phyloP scores from a whole-genome alignment of 2,113 vertebrate genomes.

The Synchiropus splendidus region DNA sequence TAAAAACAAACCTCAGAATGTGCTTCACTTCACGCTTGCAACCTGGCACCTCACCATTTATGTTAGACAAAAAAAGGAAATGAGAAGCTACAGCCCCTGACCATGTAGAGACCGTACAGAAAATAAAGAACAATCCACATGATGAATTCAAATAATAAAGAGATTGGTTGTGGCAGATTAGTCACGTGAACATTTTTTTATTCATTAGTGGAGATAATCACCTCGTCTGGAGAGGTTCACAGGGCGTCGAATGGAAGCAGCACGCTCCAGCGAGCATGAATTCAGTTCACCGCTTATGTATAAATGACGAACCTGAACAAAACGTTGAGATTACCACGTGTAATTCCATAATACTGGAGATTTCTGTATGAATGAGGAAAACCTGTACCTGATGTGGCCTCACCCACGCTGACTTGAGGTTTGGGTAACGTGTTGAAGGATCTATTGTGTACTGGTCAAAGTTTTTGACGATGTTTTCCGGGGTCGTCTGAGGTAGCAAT shows the following conservation, averaged over 20 bases:
- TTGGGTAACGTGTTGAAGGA: conserved; percentile 87
- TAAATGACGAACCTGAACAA: conserved; percentile 79
- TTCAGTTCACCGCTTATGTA: conserved; percentile 80
- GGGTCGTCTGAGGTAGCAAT: conserved; percentile 89
- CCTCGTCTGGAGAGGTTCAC: conserved; percentile 78
- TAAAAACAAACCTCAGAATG: conserved; percentile 26
- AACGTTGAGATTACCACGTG: background rate
- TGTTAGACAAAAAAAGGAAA: background rate
- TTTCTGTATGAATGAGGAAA: background rate
- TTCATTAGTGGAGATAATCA: too few relatives aligned
- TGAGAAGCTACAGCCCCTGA: background rate
- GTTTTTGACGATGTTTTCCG: conserved; percentile 94
- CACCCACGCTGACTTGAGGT: conserved; percentile 85
- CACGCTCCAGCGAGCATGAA: conserved; percentile 72
- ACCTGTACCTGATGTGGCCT: conserved; percentile 78
- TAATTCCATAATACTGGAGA: too few relatives aligned
- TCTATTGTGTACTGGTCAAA: conserved; percentile 95
- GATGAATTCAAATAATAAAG: too few relatives aligned
- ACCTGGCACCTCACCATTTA: background rate
- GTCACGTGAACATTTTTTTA: too few relatives aligned
- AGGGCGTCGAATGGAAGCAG: conserved; percentile 77
- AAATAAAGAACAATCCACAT: background rate
- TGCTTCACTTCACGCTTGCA: conserved; percentile 7
- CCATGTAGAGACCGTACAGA: too few relatives aligned
- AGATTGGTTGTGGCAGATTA: too few relatives aligned